A percentile compares a stretch with the other conserved stretches of the same genome.
Evolutionary conservation across 2,797 vertebrate genomes (phyloP).

Genomic region (Cossypha polioptera): DNA sequence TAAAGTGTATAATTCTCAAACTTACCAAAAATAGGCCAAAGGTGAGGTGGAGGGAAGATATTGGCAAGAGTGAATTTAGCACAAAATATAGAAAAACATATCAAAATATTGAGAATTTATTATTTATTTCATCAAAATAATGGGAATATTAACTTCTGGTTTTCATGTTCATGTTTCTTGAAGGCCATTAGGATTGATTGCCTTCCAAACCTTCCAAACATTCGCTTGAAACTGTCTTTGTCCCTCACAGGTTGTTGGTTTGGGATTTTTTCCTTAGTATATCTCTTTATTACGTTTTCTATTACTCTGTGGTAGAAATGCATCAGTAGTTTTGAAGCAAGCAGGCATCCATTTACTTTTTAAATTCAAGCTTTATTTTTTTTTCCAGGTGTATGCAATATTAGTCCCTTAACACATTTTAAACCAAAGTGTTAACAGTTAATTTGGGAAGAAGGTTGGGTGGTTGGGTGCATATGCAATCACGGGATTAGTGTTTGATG

Average conservation of each 20-base stretch:
- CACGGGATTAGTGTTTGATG: background rate
- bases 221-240: background rate
- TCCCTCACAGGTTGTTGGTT: background rate
- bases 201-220: background rate
- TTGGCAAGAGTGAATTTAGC: background rate
- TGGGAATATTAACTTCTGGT: background rate
- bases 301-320: background rate
- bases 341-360: background rate
- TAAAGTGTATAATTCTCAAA: background rate
- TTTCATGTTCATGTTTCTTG: background rate
- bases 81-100: too few species aligned
- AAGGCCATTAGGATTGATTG: background rate
- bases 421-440: background rate
- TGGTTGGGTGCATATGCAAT: background rate
- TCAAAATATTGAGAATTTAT: too few species aligned
- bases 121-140: background rate
- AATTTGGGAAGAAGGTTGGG: background rate
- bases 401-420: background rate
- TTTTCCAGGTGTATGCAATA: background rate
- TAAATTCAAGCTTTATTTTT: background rate
- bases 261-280: background rate
- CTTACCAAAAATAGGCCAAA: background rate
- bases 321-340: background rate
- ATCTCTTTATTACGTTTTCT: background rate
- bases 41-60: fast-evolving